These are phyloP conservation scores for Mycetomoellerius zeteki DNA, from an alignment of 1,140 invertebrate genomes.

Conservation along the genomic window DNA sequence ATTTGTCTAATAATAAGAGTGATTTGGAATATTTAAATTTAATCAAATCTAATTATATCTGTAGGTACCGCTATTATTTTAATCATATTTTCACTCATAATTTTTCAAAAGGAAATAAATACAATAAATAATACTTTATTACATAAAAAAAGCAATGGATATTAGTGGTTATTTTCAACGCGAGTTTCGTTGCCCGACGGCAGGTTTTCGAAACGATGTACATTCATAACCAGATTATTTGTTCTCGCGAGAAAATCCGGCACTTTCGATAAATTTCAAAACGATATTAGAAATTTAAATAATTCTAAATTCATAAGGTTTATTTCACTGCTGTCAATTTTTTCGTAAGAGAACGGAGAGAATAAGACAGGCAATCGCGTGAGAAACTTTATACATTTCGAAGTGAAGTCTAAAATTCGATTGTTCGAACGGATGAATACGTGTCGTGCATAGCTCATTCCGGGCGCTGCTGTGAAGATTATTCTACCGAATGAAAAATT, in stretches of 20 bases:
- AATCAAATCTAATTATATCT: not conserved
- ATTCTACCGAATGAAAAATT: slow-evolving; percentile 77
- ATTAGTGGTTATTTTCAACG: not conserved
- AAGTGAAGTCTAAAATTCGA: slow-evolving; percentile 47
- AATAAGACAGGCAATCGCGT: not conserved
- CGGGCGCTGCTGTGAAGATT: slow-evolving; percentile 81
- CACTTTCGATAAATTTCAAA: slow-evolving; percentile 73
- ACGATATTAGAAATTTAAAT: slow-evolving; percentile 81
- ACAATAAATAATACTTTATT: not conserved
- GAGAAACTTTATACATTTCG: slow-evolving; percentile 62
- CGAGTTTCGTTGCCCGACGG: slow-evolving; percentile 51
- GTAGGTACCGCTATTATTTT: not conserved
- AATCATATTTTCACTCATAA: not conserved
- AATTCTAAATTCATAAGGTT: slow-evolving; percentile 71
- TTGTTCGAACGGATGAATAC: slow-evolving; percentile 32
- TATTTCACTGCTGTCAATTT: slow-evolving; percentile 42
- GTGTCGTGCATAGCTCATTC: slow-evolving; percentile 74
- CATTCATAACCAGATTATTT: not conserved
- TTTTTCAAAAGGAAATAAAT: not conserved
- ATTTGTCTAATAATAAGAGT: not conserved
- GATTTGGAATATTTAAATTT: not conserved
- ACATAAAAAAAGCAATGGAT: not conserved
- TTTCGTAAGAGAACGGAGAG: not conserved
- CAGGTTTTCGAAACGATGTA: slow-evolving; percentile 32
- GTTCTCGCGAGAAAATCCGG: slow-evolving; percentile 4